These are phyloP conservation scores for Psittacula cyanocephala DNA, from an alignment of 2,113 vertebrate genomes.

Conservation along the genomic window DNA sequence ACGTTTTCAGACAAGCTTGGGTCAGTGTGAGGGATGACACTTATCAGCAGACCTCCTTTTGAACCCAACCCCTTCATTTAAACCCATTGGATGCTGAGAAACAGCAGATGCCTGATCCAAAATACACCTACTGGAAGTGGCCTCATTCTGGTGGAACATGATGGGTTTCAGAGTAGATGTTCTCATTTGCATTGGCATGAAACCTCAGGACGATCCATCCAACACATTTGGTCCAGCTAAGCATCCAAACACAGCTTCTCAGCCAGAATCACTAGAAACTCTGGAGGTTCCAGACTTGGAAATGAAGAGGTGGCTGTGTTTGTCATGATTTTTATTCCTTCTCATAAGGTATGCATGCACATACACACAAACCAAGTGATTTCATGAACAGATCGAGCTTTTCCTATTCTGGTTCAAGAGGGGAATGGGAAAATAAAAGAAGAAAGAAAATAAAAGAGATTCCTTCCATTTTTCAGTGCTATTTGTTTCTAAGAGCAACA, in stretches of 20 bases:
- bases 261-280: not conserved
- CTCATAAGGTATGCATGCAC: not conserved
- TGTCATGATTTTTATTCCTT: not conserved
- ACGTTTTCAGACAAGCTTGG: accelerated
- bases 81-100: not conserved
- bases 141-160: not conserved
- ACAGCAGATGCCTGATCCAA: not conserved
- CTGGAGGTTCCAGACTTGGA: not conserved
- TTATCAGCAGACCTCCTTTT: not conserved
- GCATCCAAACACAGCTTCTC: not conserved
- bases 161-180: not conserved
- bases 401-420: not conserved
- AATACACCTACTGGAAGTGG: not conserved
- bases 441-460: not conserved
- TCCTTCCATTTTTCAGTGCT: not conserved
- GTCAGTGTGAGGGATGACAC: not conserved
- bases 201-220: not conserved
- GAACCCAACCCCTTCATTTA: not conserved
- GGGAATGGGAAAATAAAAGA: not conserved
- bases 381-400: not conserved
- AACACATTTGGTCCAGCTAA: not conserved
- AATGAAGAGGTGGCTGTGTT: not conserved
- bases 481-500: not conserved
- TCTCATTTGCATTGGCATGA: not conserved
- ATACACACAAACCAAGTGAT: not conserved